phyloP scores from a whole-genome alignment of 2,113 vertebrate species.

The Aleadryas rufinucha region DNA sequence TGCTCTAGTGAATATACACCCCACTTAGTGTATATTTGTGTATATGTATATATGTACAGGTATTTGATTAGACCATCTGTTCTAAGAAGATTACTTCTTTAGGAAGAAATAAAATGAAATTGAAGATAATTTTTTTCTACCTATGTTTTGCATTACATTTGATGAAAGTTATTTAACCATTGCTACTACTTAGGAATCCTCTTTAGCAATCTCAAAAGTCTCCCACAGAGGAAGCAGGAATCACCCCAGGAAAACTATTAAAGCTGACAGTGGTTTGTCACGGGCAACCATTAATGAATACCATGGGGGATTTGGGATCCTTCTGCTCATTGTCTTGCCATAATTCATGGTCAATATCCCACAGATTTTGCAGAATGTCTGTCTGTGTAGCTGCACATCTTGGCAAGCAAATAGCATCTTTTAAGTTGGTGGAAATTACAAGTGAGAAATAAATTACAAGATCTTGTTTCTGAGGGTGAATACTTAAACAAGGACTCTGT shows the following conservation, averaged over 20 bases:
- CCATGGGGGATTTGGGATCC: not conserved
- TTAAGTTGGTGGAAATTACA: not conserved
- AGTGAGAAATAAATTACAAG: not conserved
- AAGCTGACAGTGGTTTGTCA: constrained; percentile 33
- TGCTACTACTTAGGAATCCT: not conserved
- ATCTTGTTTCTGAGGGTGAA: not conserved
- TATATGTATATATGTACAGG: no score
- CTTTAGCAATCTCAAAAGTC: not conserved
- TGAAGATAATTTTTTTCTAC: not conserved
- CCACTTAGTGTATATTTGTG: not conserved
- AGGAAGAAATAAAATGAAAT: constrained; percentile 9
- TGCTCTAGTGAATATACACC: not conserved
- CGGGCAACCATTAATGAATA: constrained; percentile 32
- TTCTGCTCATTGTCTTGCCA: not conserved
- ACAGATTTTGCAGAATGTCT: constrained; percentile 27
- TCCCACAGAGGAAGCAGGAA: not conserved
- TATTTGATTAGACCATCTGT: not conserved
- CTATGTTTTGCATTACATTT: not conserved
- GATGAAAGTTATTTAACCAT: not conserved
- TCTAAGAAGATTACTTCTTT: not conserved
- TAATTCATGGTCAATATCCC: constrained; percentile 32
- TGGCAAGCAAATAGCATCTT: constrained; percentile 19
- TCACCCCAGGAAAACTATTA: constrained; percentile 15
- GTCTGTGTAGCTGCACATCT: constrained; percentile 12
- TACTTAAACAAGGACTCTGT: not conserved